Base-by-base conservation (phyloP, 2,888 invertebrate genomes). In the Phengaris arion region DNA sequence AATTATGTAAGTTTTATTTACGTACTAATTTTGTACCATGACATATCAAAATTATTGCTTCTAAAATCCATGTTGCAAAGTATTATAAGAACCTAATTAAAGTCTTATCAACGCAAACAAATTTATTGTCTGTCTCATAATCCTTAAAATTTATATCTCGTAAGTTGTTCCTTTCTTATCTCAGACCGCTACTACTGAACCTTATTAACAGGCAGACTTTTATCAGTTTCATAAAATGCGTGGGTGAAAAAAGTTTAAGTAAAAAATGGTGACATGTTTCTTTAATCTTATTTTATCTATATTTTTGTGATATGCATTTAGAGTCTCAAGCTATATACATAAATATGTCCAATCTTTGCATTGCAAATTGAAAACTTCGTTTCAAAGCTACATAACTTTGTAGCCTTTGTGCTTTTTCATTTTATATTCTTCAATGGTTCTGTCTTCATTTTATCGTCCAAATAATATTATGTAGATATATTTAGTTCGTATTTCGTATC, bases 121-220 rank as follows among this genome's bases (percentile, higher is more conserved):
- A 83, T 86, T 89, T 87, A 87, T 86, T 84, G 80, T 79, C 79
- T 79, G 81, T 85, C 84, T 82, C 83, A 77, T 87, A 86, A 87
- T 86, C 86, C 80, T 80, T 76, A 81, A 78, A 85, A 85, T 88
- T 89, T 89, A 90, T 83, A 85, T 83, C 84, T 76, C 80, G 81
- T 13, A 52, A 35, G 35, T 64, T 83, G 82, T 80, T 81, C 77
- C 76, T 78, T 86, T 85, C 85, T 91, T 90, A 91, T 90, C 89
- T 81, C 74, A 64, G 77, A 76, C 78, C 80, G 84, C 84, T 84
- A 83, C 84, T 82, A 81, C 81, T 80, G 77, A 80, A 80, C 83
- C 83, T 83, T 83, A 81, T 82, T 84, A 84, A 82, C 76, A 77
- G 74, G 79, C 79, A 83, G 79, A 78, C 78, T 80, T 82, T 85